Base-by-base conservation (phyloP, 2,797 vertebrate species). In the Gouania willdenowi region DNA sequence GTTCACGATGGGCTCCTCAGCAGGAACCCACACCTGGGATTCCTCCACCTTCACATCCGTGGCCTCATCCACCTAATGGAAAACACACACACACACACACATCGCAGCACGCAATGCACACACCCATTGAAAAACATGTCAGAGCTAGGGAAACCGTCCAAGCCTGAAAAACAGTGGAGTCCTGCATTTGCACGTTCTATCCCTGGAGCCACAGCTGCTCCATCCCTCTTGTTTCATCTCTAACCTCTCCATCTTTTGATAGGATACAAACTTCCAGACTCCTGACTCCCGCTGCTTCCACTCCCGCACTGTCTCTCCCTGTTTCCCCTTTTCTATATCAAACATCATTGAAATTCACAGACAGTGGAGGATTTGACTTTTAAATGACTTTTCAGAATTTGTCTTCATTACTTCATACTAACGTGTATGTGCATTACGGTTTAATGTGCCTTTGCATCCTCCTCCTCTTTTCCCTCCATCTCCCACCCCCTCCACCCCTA, bases 11-110 rank as follows among this genome's bases (percentile, higher is more conserved):
- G 94, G 92, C 52, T 93, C 89, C 81, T 95, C 90, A 2, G 88
- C 90, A 20, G 94, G 94, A 49, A 98, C 86, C 96, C 96, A 98
- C 78, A 95, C 88, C 70, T 91, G 80, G 8, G 91, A 90, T 57
- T 97, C 91, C 42, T 93, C 92, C 52, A 93, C 88, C 81, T 92
- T 91, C 44, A 89, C 90, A 54, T 89, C 88, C 13, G 83, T 75
- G 34, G 85, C 86, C 11, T 92, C 91, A 55, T 86, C 89, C 35
- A 85, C 90, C 92, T 95, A 70, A 37, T 55, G 3, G 64, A 66
- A 76, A 74, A 55, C 48, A 66, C 1, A 4, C 35, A 32, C 36
- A 28, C 14, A 18, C 26, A 49, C 23, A 42, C 14, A 22, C 22
- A 30, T n/a, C n/a, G n/a, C n/a, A n/a, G n/a, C 10, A 32, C 23